Evolutionary conservation across 2,888 invertebrate genomes (phyloP).

Genomic region (Lepidocyrtoides sp.): DNA sequence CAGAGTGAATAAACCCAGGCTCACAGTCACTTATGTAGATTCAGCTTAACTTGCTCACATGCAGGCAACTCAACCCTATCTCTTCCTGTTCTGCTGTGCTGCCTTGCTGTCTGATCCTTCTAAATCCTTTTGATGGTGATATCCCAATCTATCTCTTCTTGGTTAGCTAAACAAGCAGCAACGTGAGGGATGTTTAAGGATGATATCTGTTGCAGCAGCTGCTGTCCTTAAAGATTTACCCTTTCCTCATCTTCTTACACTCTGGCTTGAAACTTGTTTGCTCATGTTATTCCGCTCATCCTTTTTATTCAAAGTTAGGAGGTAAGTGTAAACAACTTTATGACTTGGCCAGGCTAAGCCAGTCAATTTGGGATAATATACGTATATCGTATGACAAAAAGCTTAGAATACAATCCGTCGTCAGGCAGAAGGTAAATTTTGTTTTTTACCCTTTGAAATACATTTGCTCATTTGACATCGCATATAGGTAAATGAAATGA

Average conservation of each 20-base stretch:
- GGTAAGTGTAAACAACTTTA: conserved; percentile 6
- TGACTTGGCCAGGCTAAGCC: not conserved
- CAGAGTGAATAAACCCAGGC: conserved; percentile 52
- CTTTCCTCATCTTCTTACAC: conserved; percentile 17
- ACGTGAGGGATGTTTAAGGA: conserved; percentile 2
- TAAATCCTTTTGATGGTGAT: not conserved
- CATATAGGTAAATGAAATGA: not conserved
- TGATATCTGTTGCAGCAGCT: conserved; percentile 70
- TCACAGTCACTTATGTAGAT: conserved; percentile 35
- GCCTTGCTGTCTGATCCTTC: conserved; percentile 8
- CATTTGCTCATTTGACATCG: not conserved
- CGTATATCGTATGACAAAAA: conserved; percentile 1
- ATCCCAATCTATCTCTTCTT: not conserved
- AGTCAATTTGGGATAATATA: not conserved
- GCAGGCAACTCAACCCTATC: conserved; percentile 32
- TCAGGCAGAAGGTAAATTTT: not conserved
- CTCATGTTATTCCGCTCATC: not conserved
- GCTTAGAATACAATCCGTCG: not conserved
- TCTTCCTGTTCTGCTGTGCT: not conserved
- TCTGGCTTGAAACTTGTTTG: conserved; percentile 2
- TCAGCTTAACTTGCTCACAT: conserved; percentile 14
- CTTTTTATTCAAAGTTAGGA: conserved; percentile 45
- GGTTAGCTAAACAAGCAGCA: no score
- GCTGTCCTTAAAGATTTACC: conserved; percentile 75
- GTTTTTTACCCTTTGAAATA: not conserved